phyloP scores from a whole-genome alignment of 2,888 invertebrate genomes.

The Ligdia adustata region DNA sequence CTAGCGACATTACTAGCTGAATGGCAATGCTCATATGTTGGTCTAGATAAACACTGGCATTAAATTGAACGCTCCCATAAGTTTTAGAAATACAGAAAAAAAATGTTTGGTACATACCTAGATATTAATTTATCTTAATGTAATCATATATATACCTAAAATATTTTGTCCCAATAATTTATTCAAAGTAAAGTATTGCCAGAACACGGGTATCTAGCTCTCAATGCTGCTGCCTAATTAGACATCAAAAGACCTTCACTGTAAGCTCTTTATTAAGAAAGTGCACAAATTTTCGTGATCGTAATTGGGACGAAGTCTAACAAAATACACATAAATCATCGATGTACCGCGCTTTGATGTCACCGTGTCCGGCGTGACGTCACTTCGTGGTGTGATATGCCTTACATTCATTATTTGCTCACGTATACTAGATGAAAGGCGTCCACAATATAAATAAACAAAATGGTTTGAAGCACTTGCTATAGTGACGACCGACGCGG shows the following conservation, averaged over 20 bases:
- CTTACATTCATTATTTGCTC: slow-evolving; percentile 80
- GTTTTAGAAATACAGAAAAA: too few species aligned
- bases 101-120: too few species aligned
- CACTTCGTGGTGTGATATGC: slow-evolving; percentile 66
- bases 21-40: too few species aligned
- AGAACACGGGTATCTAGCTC: slow-evolving; percentile 47
- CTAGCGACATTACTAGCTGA: too few species aligned
- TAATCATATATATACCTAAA: too few species aligned
- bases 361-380: slow-evolving; percentile 77
- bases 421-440: slow-evolving; percentile 81
- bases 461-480: slow-evolving; percentile 66
- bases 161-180: slow-evolving; percentile 58
- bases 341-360: slow-evolving; percentile 73
- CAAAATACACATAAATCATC: slow-evolving; percentile 79
- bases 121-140: too few species aligned
- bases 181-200: slow-evolving; percentile 61
- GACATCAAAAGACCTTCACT: slow-evolving; percentile 71
- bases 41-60: too few species aligned
- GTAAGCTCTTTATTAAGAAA: slow-evolving; percentile 73
- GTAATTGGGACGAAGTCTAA: slow-evolving; percentile 75
- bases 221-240: slow-evolving; percentile 64
- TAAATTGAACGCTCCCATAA: too few species aligned
- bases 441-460: slow-evolving; percentile 79
- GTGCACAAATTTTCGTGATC: slow-evolving; percentile 73
- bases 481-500: slow-evolving; percentile 56